A percentile compares a stretch with the other conserved stretches of the same genome.
phyloP scores from a whole-genome alignment of 2,797 vertebrate species.

The Sebastes steindachneri region DNA sequence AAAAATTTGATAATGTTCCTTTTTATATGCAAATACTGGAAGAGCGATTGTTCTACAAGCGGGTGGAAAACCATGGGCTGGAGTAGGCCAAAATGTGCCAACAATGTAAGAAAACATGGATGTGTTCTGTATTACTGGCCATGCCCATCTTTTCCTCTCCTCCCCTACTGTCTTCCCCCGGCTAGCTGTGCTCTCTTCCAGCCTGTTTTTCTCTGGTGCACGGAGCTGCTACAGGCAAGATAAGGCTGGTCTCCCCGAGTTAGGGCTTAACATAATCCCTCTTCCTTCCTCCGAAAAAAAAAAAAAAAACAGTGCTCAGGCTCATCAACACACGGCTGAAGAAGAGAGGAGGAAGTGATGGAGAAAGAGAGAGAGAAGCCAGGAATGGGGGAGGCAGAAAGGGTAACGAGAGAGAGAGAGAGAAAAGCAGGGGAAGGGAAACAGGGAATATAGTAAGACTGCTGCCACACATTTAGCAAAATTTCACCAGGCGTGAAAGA shows the following conservation, averaged over 20 bases:
- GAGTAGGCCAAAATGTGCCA: constrained; percentile 33
- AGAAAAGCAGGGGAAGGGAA: constrained; percentile 23
- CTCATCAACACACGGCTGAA: constrained; percentile 80
- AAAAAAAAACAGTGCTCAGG: constrained; percentile 76
- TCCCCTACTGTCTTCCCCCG: constrained; percentile 51
- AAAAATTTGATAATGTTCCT: constrained; percentile 12
- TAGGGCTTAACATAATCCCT: constrained; percentile 87
- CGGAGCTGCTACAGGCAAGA: constrained; percentile 85
- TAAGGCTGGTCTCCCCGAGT: constrained; percentile 84
- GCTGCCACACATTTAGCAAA: constrained; percentile 70
- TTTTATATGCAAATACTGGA: constrained; percentile 35
- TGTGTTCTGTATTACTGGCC: constrained; percentile 62
- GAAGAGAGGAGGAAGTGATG: constrained; percentile 72
- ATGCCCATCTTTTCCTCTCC: constrained; percentile 63
- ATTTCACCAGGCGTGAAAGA: constrained; percentile 72
- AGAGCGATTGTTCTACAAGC: not conserved
- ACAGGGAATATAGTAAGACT: constrained; percentile 59
- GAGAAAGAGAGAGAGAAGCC: constrained; percentile 60
- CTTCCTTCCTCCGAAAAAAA: constrained; percentile 80
- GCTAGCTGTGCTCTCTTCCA: constrained; percentile 78
- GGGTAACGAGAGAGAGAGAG: constrained; percentile 38
- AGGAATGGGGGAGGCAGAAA: constrained; percentile 34
- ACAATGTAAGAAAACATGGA: constrained; percentile 53
- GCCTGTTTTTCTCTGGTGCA: constrained; percentile 83
- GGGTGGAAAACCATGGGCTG: constrained; percentile 15